Evolutionary conservation across 1,140 invertebrate species (phyloP), one percentile per base, ranked within the genome.

Genomic region (Lordiphosa clarofinis): DNA sequence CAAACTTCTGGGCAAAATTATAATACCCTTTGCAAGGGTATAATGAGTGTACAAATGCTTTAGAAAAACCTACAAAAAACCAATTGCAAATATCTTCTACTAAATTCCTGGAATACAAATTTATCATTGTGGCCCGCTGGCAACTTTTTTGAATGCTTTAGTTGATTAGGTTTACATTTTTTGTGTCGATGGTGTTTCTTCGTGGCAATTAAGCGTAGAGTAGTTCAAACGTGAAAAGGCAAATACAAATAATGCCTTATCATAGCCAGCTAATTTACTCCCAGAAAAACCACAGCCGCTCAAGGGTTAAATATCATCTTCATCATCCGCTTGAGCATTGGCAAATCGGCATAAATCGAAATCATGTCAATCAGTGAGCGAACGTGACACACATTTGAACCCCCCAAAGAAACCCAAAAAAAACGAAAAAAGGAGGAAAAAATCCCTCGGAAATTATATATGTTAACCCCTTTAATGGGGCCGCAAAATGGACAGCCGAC

Each of bases 351-450:
- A 11, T 21, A 40, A 50, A 28, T 36, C 40, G 28, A 11, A 56
- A 42, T 61, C 71, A 79, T 79, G 68, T 79, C 75, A 79, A 79
- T 79, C 75, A 79, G 49, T 44, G 57, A 50, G 52, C 59, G 48
- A 74, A 79, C 75, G 75, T 79, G 75, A 81, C 75, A 79, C 75
- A 79, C 75, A 79, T 79, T 79, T 79, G 40, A 24, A 15, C 15
- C 15, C 12, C n/a, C 19, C 11, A 12, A 11, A 19, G 15, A 66
- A 56, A 11, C 44, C 8, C 28, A 48, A 48, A 37, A 28, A 21
- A 28, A 43, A 37, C 15, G 42, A 54, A 54, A 40, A 21, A 42
- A 42, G 3, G 19, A 44, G n/a, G n/a, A 44, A 44, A 44, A 44
- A 52, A 52, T 1, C 11, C 24, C 5, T 15, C 9, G 13, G 19